These are phyloP conservation scores for Micoletzkya japonica DNA, from an alignment of 2,888 invertebrate genomes.

Conservation along the genomic window DNA sequence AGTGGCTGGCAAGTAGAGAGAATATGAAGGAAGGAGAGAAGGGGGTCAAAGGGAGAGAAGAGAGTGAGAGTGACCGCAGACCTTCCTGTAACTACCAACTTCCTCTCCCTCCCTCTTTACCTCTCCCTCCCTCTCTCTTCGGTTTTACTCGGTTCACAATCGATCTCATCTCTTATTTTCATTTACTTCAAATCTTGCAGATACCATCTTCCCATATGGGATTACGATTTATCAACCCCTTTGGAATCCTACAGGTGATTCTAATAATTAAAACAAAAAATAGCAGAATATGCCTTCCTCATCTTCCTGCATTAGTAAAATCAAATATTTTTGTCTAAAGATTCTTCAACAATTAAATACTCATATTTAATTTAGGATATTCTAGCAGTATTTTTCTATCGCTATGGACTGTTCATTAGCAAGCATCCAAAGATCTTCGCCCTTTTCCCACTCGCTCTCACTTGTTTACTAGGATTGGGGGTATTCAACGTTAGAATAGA, in stretches of 20 bases:
- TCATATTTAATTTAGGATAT: conserved; percentile 18
- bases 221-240: conserved; percentile 6
- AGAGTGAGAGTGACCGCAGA: not conserved
- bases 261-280: not conserved
- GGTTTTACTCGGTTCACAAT: conserved; percentile 25
- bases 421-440: conserved; percentile 52
- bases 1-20: not conserved
- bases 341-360: not conserved
- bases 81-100: not conserved
- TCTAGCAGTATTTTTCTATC: conserved; percentile 23
- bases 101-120: not conserved
- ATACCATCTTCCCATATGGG: not conserved
- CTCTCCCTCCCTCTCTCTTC: not conserved
- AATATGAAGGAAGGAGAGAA: not conserved
- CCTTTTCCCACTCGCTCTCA: conserved; percentile 52
- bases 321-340: conserved; percentile 9
- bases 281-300: not conserved
- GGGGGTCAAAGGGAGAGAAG: not conserved
- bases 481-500: conserved; percentile 52
- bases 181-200: not conserved
- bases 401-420: conserved; percentile 55
- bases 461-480: conserved; percentile 52
- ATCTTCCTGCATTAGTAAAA: conserved; percentile 1
- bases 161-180: not conserved
- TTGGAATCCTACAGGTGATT: conserved; percentile 8